Percentiles rank a stretch among this genome's conserved stretches.
Evolutionary conservation across 2,797 vertebrate genomes (phyloP).

Genomic region (Rhadinocentrus ornatus): DNA sequence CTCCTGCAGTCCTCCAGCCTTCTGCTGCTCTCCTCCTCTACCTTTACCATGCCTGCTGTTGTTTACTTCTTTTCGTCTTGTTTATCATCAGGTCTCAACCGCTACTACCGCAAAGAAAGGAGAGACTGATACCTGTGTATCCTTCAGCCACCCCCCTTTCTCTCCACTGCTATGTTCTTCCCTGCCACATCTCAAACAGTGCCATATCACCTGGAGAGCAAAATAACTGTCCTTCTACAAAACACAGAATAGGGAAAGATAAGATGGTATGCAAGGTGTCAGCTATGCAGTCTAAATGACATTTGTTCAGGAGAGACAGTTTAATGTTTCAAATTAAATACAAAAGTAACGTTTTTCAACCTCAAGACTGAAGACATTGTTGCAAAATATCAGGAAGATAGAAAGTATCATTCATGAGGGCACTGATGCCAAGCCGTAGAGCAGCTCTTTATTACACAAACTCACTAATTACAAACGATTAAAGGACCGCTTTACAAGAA

Average conservation of each 20-base stretch:
- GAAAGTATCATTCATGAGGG: constrained; percentile 36
- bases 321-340: constrained; percentile 42
- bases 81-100: constrained; percentile 79
- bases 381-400: constrained; percentile 23
- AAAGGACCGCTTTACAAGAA: constrained; percentile 17
- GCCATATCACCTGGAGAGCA: constrained; percentile 37
- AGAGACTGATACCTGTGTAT: constrained; percentile 43
- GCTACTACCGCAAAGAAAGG: constrained; percentile 51
- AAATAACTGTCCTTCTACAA: constrained; percentile 27
- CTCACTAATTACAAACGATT: constrained; percentile 17
- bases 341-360: constrained; percentile 16
- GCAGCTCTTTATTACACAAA: constrained; percentile 15
- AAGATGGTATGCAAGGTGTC: constrained; percentile 9
- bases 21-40: constrained; percentile 75
- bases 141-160: constrained; percentile 8
- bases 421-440: constrained; percentile 12
- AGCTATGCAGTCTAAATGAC: not conserved
- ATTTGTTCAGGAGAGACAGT: constrained; percentile 8
- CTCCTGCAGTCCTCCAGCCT: constrained; percentile 75
- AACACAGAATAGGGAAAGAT: constrained; percentile 19
- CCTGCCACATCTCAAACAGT: constrained; percentile 23
- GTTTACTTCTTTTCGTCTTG: constrained; percentile 83
- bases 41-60: constrained; percentile 86
- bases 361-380: constrained; percentile 25
- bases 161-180: not conserved